Evolutionary conservation across 2,888 invertebrate genomes (phyloP), one percentile per base, ranked within the genome.

Genomic region (Bedellia somnulentella): DNA sequence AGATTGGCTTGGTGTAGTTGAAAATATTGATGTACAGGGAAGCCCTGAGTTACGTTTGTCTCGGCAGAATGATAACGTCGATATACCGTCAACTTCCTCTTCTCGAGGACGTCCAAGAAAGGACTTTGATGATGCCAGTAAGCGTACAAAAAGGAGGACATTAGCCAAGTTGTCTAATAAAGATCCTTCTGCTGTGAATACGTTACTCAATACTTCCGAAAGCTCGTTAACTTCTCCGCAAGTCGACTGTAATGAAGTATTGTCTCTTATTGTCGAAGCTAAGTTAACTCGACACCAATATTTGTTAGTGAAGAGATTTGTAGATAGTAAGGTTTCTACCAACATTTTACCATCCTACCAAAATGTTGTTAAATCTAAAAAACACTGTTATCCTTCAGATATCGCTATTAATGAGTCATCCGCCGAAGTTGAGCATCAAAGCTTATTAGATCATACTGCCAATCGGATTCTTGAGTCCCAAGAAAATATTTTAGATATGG

Each of bases 361-460:
- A 25, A 30, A 30, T 22, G 28, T 35, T 10, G 25, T 35, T 13
- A 24, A 32, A 10, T 28, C 30, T 14, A 35, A 35, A 15, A 35
- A 32, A 15, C 27, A 23, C 10, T 35, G 35, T 25, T 35, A 35
- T 15, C 32, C 35, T 17, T n/a, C 10, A 13, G 14, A 28, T 2
- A 11, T 25, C 14, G 17, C 9, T 8, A 14, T 34, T 12, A 29
- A 27, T 10, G 30, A 33, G 24, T 22, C 30, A 9, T 23, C 23
- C 11, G 35, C 35, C 10, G 35, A 32, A 24, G 27, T 35, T 14
- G 28, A 35, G 13, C 28, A 32, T 13, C 35, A 35, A 30, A 29
- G 26, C 18, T 35, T 35, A 16, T 30, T 35, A 27, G 30, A 35
- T 29, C 26, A 18, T 18, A 18, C 18, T 9, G 18, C 18, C 6